These are phyloP conservation scores for Trematocara zebra DNA, from an alignment of 2,113 vertebrate species.

Conservation along the genomic window DNA sequence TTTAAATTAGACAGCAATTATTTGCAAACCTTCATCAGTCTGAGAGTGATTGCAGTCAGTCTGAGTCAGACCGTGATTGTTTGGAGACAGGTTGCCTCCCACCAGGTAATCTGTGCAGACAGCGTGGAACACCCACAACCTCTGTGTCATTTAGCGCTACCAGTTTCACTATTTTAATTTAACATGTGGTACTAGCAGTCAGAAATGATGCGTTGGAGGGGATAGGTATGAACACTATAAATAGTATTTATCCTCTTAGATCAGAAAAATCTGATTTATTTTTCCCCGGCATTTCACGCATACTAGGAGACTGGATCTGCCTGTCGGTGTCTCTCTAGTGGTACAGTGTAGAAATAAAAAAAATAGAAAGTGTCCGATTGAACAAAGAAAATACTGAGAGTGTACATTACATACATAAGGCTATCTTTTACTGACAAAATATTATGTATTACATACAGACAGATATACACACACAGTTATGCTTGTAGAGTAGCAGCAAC, in stretches of 20 bases:
- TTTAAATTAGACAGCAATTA: neutral
- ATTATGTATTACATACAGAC: neutral
- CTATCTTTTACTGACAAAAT: neutral
- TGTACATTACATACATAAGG: neutral
- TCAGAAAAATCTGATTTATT: neutral
- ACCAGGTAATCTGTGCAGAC: neutral
- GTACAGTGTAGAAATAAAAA: neutral
- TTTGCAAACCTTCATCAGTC: neutral
- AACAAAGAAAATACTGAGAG: neutral
- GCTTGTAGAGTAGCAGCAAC: neutral
- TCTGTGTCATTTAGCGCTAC: accelerated
- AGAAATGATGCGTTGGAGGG: neutral
- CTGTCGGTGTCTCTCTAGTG: neutral
- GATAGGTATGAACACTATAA: neutral
- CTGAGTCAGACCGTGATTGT: accelerated
- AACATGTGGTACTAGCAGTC: neutral
- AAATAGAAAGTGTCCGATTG: neutral
- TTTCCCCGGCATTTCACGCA: neutral
- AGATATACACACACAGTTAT: neutral
- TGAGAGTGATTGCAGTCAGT: neutral
- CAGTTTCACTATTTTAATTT: neutral
- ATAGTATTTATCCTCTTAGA: neutral
- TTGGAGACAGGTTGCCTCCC: neutral
- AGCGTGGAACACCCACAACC: neutral
- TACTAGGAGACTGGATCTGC: neutral